Base-by-base conservation (phyloP, 2,113 vertebrate species). In the Colossoma macropomum region DNA sequence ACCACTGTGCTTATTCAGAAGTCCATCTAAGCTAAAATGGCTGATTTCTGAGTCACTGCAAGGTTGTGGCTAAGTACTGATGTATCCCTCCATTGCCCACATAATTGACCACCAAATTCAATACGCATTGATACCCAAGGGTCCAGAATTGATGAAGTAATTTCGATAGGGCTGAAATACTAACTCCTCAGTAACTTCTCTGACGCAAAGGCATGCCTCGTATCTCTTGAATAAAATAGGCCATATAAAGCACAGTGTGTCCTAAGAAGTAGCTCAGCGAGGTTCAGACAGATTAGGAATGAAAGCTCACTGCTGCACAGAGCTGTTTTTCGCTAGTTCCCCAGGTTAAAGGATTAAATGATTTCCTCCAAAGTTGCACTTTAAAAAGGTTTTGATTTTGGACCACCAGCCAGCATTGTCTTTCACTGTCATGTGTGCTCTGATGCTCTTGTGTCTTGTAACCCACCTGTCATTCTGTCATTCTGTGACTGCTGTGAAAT, bases 331-430 rank as follows among this genome's bases (percentile, higher is more conserved):
- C 54, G n/a, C 56, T n/a, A 59, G 56, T 72, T 80, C 65, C 79
- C 87, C 87, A 74, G 48, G 88, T 85, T 71, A 84, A 75, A 82
- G 85, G 83, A 82, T 90, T 80, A 85, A 59, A 86, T 52, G 38
- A 78, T 62, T 77, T 25, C 23, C 82, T 79, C 73, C 27, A 62
- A 45, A 48, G n/a, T 7, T 30, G 79, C n/a, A 82, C 65, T 60
- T 38, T 84, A 54, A 59, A 34, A 66, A n/a, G 30, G 11, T 12
- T 32, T 66, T 13, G 28, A 63, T 63, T 75, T 75, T 25, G 16
- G 69, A 86, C 63, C 16, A 73, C 69, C 80, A 74, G 50, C 45
- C 28, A 54, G 50, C 63, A 48, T 17, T 27, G 59, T 27, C n/a
- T 28, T 21, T 63, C 34, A 66, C n/a, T 52, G 69, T 41, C 25